Evolutionary conservation across 2,888 invertebrate species (phyloP).

Genomic region (Platycheirus albimanus): DNA sequence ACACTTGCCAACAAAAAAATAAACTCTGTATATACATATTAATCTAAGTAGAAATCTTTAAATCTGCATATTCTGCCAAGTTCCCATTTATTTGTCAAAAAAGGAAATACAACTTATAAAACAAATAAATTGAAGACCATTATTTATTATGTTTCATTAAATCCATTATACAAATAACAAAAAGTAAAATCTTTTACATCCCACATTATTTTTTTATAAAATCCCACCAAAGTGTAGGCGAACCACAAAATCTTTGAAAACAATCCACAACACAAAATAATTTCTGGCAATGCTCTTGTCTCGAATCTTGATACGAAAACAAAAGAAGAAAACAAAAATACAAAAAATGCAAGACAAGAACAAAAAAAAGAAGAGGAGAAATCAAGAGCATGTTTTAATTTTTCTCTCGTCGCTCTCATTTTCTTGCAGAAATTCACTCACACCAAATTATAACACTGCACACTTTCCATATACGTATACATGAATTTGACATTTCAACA

Average conservation of each 20-base stretch:
- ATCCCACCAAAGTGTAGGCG: conserved; percentile 66
- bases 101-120: conserved; percentile 50
- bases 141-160: no score
- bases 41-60: no score
- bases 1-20: no score
- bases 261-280: conserved; percentile 52
- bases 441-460: conserved; percentile 63
- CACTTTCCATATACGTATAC: conserved; percentile 46
- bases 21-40: no score
- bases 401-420: conserved; percentile 60
- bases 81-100: no score
- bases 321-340: conserved; percentile 14
- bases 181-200: conserved; percentile 37
- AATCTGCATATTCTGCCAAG: no score
- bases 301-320: conserved; percentile 26
- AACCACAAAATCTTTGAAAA: conserved; percentile 61
- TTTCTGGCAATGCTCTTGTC: conserved; percentile 69
- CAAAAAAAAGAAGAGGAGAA: conserved; percentile 21
- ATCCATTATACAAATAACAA: no score
- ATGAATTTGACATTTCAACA: conserved; percentile 56
- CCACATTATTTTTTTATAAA: conserved; percentile 43
- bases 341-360: no score
- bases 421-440: conserved; percentile 69
- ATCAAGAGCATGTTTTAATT: conserved; percentile 59
- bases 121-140: conserved; percentile 50